These are phyloP conservation scores for Patella pellucida DNA, from an alignment of 2,888 invertebrate genomes.

Conservation along the genomic window DNA sequence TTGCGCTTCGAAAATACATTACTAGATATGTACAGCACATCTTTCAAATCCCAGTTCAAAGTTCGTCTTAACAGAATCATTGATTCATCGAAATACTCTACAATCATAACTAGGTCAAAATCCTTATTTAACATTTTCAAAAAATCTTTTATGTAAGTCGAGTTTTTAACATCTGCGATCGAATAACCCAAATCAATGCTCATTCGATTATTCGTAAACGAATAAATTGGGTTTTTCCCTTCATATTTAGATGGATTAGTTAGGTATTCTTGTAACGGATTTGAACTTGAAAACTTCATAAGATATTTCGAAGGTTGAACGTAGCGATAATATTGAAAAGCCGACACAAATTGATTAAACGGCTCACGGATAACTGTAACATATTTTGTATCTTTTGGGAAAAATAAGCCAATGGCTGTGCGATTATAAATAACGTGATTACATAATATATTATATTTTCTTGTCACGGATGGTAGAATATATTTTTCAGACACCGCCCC, in stretches of 20 bases:
- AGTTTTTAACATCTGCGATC: neutral
- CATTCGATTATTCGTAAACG: slow-evolving; percentile 44
- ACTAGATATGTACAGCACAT: slow-evolving; percentile 42
- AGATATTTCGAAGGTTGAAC: slow-evolving; percentile 34
- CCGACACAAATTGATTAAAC: slow-evolving; percentile 41
- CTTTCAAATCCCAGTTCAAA: slow-evolving; percentile 46
- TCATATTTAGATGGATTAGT: slow-evolving; percentile 42
- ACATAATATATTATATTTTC: slow-evolving; percentile 46
- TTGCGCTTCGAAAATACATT: slow-evolving; percentile 18
- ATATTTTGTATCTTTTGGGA: slow-evolving; percentile 43
- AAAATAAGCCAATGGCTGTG: slow-evolving; percentile 27
- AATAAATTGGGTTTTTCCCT: slow-evolving; percentile 28
- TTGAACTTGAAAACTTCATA: slow-evolving; percentile 25
- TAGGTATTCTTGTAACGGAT: slow-evolving; percentile 38
- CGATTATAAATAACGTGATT: slow-evolving; percentile 49
- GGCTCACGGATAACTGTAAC: slow-evolving; percentile 52
- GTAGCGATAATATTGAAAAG: slow-evolving; percentile 38
- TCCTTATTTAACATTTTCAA: slow-evolving; percentile 44
- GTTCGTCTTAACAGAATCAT: slow-evolving; percentile 47
- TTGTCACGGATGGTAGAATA: slow-evolving; percentile 36
- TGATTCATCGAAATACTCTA: slow-evolving; percentile 54
- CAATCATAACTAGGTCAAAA: slow-evolving; percentile 50
- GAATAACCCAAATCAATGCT: slow-evolving; percentile 37
- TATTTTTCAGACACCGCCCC: slow-evolving; percentile 31
- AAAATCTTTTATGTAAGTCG: slow-evolving; percentile 33